phyloP scores from a whole-genome alignment of 1,140 invertebrate species.

The Goniozus legneri region DNA sequence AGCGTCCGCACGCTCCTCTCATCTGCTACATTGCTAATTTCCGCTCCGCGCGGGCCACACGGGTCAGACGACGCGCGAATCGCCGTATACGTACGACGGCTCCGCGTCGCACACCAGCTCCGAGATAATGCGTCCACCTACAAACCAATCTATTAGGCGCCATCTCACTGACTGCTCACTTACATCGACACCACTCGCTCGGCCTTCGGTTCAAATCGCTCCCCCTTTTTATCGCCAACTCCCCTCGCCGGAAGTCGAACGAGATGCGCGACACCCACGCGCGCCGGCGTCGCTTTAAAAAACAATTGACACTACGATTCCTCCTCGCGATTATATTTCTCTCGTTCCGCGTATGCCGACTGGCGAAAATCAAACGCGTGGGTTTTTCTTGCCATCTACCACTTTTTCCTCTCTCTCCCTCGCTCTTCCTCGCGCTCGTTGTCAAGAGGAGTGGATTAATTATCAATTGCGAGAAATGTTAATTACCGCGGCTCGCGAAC shows the following conservation, averaged over 20 bases:
- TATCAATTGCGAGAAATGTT: no score
- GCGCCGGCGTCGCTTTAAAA: constrained; percentile 16
- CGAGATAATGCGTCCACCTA: constrained; percentile 53
- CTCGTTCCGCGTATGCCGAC: no score
- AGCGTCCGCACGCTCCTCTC: constrained; percentile 39
- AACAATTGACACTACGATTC: no score
- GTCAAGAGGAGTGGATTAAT: no score
- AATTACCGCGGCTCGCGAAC: no score
- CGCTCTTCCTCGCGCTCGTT: no score
- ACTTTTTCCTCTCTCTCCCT: no score
- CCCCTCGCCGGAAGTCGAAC: constrained; percentile 41
- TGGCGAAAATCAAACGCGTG: no score
- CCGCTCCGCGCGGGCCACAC: constrained; percentile 33
- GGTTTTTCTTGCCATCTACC: no score
- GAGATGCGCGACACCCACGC: constrained; percentile 49
- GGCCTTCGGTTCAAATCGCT: constrained; percentile 27
- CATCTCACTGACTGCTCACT: constrained; percentile 54
- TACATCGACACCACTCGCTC: constrained; percentile 38
- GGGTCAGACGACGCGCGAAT: no score
- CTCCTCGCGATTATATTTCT: no score
- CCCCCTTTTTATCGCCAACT: constrained; percentile 15
- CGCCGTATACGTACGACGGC: not conserved
- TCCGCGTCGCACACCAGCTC: not conserved
- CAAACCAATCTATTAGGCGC: constrained; percentile 56
- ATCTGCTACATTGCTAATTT: constrained; percentile 49